Evolutionary conservation across 2,888 invertebrate species (phyloP).

Genomic region (Saturnia japonica): DNA sequence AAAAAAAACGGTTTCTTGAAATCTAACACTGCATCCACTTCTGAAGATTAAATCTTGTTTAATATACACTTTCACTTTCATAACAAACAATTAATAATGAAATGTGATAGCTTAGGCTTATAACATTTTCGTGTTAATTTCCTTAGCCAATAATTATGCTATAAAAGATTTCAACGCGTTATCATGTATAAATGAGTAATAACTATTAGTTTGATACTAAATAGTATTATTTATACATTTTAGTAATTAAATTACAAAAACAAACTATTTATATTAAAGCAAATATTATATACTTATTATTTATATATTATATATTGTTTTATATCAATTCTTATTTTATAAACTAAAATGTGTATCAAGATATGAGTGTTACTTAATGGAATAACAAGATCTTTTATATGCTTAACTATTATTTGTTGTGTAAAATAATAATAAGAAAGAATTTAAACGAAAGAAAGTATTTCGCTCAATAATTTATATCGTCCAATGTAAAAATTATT

Average conservation of each 20-base stretch:
- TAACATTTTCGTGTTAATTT: conserved; percentile 5
- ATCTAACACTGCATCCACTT: conserved; percentile 3
- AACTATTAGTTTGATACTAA: background rate
- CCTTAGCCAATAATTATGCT: conserved; percentile 23
- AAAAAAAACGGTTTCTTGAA: background rate
- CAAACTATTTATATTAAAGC: background rate
- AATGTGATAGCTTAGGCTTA: conserved; percentile 29
- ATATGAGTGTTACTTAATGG: background rate
- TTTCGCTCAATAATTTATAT: too few relatives aligned
- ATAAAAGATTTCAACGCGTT: conserved; percentile 51
- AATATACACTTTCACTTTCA: conserved; percentile 22
- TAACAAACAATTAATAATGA: conserved; percentile 18
- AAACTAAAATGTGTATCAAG: background rate
- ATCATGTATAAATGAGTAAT: conserved; percentile 1
- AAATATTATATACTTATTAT: too few relatives aligned
- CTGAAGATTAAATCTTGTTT: background rate
- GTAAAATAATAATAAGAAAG: background rate
- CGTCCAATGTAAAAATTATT: background rate
- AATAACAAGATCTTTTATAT: too few relatives aligned
- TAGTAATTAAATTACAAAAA: background rate
- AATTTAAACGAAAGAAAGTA: background rate
- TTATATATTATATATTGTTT: background rate
- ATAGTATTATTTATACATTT: background rate
- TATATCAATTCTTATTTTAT: background rate
- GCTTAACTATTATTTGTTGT: conserved; percentile 4